Evolutionary conservation across 2,797 vertebrate species (phyloP).

Genomic region (Fistularia commersonii): DNA sequence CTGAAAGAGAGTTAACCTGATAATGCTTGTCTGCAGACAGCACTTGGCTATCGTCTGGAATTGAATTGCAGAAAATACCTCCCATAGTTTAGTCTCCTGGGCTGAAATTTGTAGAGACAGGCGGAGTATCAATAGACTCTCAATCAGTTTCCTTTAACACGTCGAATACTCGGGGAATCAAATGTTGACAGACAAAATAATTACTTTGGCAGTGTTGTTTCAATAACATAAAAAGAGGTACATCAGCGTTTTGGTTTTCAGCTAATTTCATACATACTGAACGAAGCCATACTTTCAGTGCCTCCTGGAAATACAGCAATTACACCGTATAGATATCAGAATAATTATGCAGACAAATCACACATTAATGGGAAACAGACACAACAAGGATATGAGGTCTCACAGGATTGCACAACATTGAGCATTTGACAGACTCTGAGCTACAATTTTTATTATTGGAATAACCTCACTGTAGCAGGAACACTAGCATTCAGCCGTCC

Average conservation of each 20-base stretch:
- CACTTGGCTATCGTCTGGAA: constrained; percentile 36
- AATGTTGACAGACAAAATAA: constrained; percentile 13
- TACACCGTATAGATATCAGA: background rate
- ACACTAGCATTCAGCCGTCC: constrained; percentile 24
- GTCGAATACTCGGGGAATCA: constrained; percentile 3
- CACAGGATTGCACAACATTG: background rate
- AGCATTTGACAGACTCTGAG: constrained; percentile 9
- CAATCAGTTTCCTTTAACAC: constrained; percentile 4
- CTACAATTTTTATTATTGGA: constrained; percentile 25
- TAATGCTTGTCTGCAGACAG: constrained; percentile 33
- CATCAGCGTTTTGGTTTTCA: too few relatives aligned
- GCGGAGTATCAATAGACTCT: background rate
- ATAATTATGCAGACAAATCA: background rate
- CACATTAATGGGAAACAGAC: background rate
- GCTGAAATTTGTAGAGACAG: background rate
- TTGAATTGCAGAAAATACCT: constrained; percentile 32
- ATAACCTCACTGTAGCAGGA: constrained; percentile 14
- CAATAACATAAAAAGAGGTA: background rate
- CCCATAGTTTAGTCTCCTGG: background rate
- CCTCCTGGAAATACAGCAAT: background rate
- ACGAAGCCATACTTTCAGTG: background rate
- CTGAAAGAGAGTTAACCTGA: constrained; percentile 32
- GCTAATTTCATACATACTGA: too few relatives aligned
- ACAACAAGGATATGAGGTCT: background rate
- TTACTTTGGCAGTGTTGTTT: constrained; percentile 1